Evolutionary conservation across 1,140 invertebrate genomes (phyloP).

Genomic region (Ericerus pela): DNA sequence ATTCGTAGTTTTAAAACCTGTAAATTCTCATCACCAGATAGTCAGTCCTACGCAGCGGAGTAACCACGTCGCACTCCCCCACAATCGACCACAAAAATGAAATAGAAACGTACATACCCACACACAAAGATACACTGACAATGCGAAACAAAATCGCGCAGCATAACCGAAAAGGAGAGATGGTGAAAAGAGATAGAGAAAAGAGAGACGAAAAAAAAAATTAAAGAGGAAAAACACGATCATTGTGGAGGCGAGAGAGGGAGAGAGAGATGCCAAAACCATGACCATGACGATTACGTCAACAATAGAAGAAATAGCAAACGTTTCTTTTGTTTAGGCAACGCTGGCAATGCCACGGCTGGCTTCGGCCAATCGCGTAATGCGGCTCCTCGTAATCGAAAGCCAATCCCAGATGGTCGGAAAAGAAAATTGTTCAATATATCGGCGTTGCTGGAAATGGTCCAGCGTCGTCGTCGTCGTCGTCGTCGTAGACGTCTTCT

Average conservation of each 20-base stretch:
- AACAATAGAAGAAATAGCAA: neutral
- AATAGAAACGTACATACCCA: neutral
- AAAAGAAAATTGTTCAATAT: no score
- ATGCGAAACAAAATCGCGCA: neutral
- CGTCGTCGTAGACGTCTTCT: neutral
- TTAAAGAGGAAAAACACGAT: neutral
- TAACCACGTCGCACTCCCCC: no score
- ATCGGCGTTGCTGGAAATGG: no score
- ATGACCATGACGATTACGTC: constrained; percentile 11
- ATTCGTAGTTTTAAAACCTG: no score
- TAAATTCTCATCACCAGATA: no score
- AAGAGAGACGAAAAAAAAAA: neutral
- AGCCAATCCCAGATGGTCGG: constrained; percentile 1
- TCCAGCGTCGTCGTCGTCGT: neutral
- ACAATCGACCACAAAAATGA: neutral
- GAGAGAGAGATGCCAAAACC: constrained; percentile 2
- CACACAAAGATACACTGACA: neutral
- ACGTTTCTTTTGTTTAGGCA: neutral
- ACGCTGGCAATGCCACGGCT: neutral
- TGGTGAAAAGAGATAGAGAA: neutral
- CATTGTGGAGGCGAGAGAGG: neutral
- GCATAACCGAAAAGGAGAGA: neutral
- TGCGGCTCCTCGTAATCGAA: constrained; percentile 7
- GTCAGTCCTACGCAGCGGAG: no score
- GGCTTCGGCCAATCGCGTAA: constrained; percentile 3